phyloP scores from a whole-genome alignment of 2,888 invertebrate species.

The Zele albiditarsus region DNA sequence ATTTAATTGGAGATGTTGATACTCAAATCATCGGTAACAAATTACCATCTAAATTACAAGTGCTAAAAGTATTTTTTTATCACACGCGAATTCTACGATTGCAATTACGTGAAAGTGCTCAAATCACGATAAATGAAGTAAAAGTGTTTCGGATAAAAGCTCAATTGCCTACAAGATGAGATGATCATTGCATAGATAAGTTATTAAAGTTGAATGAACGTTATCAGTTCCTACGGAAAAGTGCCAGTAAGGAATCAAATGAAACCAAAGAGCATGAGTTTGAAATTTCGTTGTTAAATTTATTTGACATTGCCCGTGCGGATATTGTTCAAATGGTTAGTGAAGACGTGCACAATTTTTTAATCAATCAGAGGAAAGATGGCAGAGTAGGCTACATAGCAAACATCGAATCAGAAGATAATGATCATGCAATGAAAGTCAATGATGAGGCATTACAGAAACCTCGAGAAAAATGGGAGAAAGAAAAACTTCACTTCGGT shows the following conservation, averaged over 20 bases:
- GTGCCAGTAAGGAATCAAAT: slow-evolving; percentile 28
- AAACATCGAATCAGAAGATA: slow-evolving; percentile 30
- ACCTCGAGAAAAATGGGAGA: slow-evolving; percentile 25
- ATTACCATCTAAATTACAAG: slow-evolving; percentile 39
- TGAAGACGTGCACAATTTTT: slow-evolving; percentile 28
- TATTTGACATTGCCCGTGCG: slow-evolving; percentile 41
- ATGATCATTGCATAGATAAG: slow-evolving; percentile 21
- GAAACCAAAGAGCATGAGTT: slow-evolving; percentile 35
- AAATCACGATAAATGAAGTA: slow-evolving; percentile 29
- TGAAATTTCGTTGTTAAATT: slow-evolving; percentile 27
- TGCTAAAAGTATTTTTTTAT: slow-evolving; percentile 35
- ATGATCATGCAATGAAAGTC: slow-evolving; percentile 22
- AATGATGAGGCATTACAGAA: slow-evolving; percentile 26
- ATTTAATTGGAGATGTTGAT: slow-evolving; percentile 37
- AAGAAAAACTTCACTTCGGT: slow-evolving; percentile 22
- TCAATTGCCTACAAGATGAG: slow-evolving; percentile 21
- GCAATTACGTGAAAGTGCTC: slow-evolving; percentile 33
- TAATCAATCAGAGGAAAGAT: slow-evolving; percentile 23
- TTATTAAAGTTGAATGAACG: slow-evolving; percentile 28
- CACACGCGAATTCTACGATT: slow-evolving; percentile 21
- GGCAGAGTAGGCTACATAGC: slow-evolving; percentile 36
- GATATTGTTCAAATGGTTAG: slow-evolving; percentile 20
- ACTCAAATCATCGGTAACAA: slow-evolving; percentile 38
- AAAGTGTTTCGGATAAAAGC: slow-evolving; percentile 39
- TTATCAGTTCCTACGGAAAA: slow-evolving; percentile 30